These are phyloP conservation scores for Peromyscus leucopus DNA, from an alignment of 2,113 vertebrate species.

Conservation along the genomic window DNA sequence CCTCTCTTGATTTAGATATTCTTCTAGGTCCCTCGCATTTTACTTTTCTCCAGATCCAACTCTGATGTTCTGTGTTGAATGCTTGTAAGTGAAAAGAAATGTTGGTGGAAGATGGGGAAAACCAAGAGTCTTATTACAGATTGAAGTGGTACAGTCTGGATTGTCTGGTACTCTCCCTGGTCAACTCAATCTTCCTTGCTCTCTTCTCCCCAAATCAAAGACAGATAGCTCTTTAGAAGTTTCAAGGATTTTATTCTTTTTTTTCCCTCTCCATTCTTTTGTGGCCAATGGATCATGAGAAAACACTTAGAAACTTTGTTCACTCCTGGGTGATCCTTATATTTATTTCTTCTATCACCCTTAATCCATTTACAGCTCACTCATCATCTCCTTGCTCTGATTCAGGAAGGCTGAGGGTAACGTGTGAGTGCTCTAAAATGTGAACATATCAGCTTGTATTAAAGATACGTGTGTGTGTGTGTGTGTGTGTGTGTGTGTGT, in stretches of 20 bases:
- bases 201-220: not conserved
- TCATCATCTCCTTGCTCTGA: not conserved
- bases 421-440: not conserved
- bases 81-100: not conserved
- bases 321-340: not conserved
- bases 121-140: not conserved
- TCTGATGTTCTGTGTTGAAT: constrained; percentile 32
- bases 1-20: not conserved
- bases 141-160: not conserved
- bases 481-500: too few species aligned
- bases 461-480: not conserved
- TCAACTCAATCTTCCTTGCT: not conserved
- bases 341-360: not conserved
- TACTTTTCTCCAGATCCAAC: not conserved
- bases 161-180: constrained; percentile 3
- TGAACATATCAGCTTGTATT: not conserved
- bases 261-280: not conserved
- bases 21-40: not conserved
- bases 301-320: not conserved
- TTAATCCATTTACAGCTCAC: not conserved
- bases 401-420: not conserved
- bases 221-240: not conserved
- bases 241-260: not conserved
- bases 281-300: not conserved
- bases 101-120: not conserved